A percentile compares a stretch with the other conserved stretches of the same genome.
phyloP scores from a whole-genome alignment of 2,797 vertebrate species.

The Acropternis orthonyx region DNA sequence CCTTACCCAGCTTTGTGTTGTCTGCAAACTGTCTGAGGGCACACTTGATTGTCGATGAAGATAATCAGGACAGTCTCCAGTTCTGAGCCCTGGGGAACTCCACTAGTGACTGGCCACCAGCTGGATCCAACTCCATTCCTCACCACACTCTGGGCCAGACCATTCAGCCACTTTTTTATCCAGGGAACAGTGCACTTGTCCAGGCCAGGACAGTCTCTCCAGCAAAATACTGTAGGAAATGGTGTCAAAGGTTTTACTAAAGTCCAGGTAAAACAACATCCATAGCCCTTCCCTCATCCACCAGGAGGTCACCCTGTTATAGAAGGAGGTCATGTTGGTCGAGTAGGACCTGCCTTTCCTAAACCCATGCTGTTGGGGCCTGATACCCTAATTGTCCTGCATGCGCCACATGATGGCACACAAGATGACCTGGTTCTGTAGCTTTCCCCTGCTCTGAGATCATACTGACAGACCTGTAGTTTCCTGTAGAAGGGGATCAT shows the following conservation, averaged over 20 bases:
- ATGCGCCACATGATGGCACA: neutral
- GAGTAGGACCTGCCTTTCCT: neutral
- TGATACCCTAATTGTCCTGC: neutral
- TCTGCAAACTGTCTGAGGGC: neutral
- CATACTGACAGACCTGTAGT: neutral
- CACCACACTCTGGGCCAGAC: neutral
- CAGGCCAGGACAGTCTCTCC: neutral
- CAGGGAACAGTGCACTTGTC: neutral
- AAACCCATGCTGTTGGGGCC: neutral
- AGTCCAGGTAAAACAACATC: neutral
- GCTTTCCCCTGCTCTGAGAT: neutral
- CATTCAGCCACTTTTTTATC: neutral
- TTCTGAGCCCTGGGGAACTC: neutral
- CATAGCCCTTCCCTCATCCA: neutral
- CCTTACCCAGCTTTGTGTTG: neutral
- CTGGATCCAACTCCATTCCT: neutral
- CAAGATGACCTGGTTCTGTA: neutral
- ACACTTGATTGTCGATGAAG: neutral
- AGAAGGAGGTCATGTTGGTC: neutral
- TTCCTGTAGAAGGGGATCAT: neutral
- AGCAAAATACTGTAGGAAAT: neutral
- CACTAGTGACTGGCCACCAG: neutral
- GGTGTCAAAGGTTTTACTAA: neutral
- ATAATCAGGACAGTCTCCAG: neutral
- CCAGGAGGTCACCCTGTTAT: neutral